phyloP scores from a whole-genome alignment of 2,797 vertebrate species.

The Cirrhinus molitorella region DNA sequence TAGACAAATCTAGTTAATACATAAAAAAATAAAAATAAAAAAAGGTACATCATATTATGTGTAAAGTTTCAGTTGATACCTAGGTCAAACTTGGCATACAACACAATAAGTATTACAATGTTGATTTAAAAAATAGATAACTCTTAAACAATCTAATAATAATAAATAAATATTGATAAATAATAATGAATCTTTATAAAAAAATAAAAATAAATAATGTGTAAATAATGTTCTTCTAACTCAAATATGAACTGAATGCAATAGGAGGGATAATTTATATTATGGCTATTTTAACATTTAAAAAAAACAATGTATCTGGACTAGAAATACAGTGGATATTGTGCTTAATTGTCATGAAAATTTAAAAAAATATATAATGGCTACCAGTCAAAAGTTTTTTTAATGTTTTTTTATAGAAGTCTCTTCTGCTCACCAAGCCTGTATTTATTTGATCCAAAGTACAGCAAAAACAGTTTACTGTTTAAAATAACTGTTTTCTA shows the following conservation, averaged over 20 bases:
- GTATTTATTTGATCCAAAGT: too few relatives aligned
- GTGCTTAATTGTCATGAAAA: constrained; percentile 8
- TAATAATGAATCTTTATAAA: too few relatives aligned
- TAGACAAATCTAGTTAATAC: not conserved
- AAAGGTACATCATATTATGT: not conserved
- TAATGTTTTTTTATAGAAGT: too few relatives aligned
- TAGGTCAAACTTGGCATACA: not conserved
- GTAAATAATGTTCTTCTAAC: not conserved
- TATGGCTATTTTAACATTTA: not conserved
- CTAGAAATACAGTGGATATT: not conserved
- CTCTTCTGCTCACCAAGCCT: too few relatives aligned
- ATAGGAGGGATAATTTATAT: not conserved
- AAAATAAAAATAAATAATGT: not conserved
- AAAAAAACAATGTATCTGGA: not conserved
- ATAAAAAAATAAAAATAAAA: not conserved
- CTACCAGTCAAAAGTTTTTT: too few relatives aligned
- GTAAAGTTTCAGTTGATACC: not conserved
- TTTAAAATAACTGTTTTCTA: too few relatives aligned
- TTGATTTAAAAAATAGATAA: too few relatives aligned
- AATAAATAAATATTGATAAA: too few relatives aligned
- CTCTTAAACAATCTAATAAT: too few relatives aligned
- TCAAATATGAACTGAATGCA: not conserved
- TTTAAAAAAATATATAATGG: not conserved
- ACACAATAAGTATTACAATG: not conserved
- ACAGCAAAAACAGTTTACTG: too few relatives aligned